A percentile compares a stretch with the other conserved stretches of the same genome.
Evolutionary conservation across 2,797 vertebrate genomes (phyloP).

Genomic region (Phalloptychus januarius): DNA sequence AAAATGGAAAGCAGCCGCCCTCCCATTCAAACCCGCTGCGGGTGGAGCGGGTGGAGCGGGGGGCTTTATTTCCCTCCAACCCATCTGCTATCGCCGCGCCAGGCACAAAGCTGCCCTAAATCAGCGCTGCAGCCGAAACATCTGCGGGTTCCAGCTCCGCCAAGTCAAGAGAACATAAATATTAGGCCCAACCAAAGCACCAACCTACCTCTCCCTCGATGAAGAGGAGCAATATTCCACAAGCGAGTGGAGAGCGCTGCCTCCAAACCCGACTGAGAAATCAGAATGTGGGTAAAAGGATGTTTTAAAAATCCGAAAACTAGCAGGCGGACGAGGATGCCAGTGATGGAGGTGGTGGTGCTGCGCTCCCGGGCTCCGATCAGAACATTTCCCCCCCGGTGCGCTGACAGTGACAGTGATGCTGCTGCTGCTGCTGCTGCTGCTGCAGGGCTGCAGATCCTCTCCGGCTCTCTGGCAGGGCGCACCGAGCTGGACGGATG

Average conservation of each 20-base stretch:
- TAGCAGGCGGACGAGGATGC: conserved; percentile 25
- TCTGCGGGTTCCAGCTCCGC: conserved; percentile 37
- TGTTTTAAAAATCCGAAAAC: conserved; percentile 23
- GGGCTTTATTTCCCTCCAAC: conserved; percentile 24
- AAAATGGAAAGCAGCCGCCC: conserved; percentile 45
- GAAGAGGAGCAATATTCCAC: conserved; percentile 79
- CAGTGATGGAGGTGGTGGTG: conserved; percentile 35
- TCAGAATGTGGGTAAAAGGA: background rate
- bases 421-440: conserved; percentile 57
- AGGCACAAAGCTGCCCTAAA: conserved; percentile 55
- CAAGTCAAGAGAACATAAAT: conserved; percentile 27
- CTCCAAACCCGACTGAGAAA: conserved; percentile 22
- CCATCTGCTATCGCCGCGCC: conserved; percentile 59
- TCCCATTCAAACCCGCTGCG: conserved; percentile 23
- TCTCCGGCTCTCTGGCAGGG: conserved; percentile 38
- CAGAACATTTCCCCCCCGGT: conserved; percentile 80
- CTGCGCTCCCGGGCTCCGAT: conserved; percentile 63
- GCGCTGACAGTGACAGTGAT: conserved; percentile 61
- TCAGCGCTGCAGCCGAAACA: conserved; percentile 41
- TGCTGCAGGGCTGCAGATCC: conserved; percentile 55
- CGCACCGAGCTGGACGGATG: conserved; percentile 34
- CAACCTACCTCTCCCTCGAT: conserved; percentile 60
- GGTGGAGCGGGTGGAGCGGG: conserved; percentile 31
- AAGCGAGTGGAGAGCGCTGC: conserved; percentile 51
- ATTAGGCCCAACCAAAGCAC: conserved; percentile 5